These are phyloP conservation scores for Spermophilus dauricus DNA, from an alignment of 2,113 vertebrate species.

Conservation along the genomic window DNA sequence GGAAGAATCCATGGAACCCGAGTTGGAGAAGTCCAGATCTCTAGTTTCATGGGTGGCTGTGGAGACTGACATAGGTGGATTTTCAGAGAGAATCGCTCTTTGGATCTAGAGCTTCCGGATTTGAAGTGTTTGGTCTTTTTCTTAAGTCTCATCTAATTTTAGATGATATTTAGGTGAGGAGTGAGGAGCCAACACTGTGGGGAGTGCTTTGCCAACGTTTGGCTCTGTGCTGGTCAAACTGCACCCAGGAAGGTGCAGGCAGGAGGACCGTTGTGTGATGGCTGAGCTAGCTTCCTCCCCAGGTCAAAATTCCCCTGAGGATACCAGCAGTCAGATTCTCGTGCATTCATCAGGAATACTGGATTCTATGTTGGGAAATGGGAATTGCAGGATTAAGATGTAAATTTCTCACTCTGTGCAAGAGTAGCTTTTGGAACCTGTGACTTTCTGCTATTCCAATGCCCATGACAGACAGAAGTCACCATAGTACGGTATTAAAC, in stretches of 20 bases:
- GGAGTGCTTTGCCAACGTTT: background rate
- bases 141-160: background rate
- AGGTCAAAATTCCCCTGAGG: background rate
- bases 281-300: no score
- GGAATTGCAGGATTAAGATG: no score
- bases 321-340: background rate
- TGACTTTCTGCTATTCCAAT: no score
- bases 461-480: background rate
- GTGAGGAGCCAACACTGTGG: background rate
- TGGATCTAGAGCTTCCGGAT: background rate
- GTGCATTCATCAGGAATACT: no score
- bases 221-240: no score
- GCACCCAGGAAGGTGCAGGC: no score
- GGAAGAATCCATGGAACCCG: background rate
- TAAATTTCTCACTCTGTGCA: background rate
- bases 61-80: background rate
- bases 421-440: no score
- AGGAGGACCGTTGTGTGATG: no score
- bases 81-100: no score
- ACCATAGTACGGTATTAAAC: background rate
- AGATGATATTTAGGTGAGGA: background rate
- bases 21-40: no score
- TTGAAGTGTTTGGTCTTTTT: background rate
- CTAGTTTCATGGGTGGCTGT: background rate
- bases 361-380: no score